These are phyloP conservation scores for Muschampia plurimacula DNA, from an alignment of 2,888 invertebrate genomes.

Conservation along the genomic window DNA sequence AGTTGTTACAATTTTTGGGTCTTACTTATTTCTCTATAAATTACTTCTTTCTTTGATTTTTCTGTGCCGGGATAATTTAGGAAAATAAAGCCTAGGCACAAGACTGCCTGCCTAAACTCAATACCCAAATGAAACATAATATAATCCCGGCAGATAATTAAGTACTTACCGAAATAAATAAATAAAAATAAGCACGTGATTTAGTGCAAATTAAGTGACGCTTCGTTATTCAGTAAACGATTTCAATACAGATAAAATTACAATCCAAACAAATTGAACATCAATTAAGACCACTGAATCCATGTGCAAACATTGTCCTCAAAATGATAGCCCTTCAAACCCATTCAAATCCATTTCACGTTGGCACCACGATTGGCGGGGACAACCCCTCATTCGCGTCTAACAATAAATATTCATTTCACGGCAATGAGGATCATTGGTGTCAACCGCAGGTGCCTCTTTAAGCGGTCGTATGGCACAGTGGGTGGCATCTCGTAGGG, in stretches of 20 bases:
- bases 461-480: slow-evolving; percentile 29
- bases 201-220: neutral
- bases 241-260: slow-evolving; percentile 1
- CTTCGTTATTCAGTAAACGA: neutral
- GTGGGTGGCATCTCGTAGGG: slow-evolving; percentile 45
- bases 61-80: too few species aligned
- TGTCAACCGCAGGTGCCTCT: slow-evolving; percentile 61
- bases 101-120: too few species aligned
- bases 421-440: slow-evolving; percentile 62
- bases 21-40: too few species aligned
- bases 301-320: slow-evolving; percentile 29
- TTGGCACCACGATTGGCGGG: slow-evolving; percentile 18
- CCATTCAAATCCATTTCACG: slow-evolving; percentile 36
- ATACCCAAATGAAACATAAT: too few species aligned
- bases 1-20: too few species aligned
- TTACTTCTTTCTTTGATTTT: too few species aligned
- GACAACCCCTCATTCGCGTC: slow-evolving; percentile 47
- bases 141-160: too few species aligned
- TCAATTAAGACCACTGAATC: slow-evolving; percentile 33
- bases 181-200: neutral
- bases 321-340: slow-evolving; percentile 31
- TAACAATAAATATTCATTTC: slow-evolving; percentile 55
- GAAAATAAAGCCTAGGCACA: too few species aligned
- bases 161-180: too few species aligned
- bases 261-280: slow-evolving; percentile 35